Evolutionary conservation across 2,113 vertebrate genomes (phyloP).

Genomic region (Nipponia nippon): DNA sequence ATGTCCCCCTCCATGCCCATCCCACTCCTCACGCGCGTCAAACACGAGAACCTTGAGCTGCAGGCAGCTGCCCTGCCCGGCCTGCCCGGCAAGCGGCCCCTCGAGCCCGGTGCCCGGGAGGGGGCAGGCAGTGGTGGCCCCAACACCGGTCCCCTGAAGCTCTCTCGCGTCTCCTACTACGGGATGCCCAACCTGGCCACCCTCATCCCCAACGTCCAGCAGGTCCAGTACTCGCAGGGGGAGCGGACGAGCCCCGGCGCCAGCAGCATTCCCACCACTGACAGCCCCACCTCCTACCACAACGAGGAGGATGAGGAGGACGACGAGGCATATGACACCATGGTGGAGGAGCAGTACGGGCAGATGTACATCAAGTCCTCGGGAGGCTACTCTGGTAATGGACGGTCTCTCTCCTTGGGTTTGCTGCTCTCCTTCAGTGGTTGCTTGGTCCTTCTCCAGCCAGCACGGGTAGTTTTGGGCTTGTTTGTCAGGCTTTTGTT

Average conservation of each 20-base stretch:
- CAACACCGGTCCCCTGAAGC: conserved; percentile 65
- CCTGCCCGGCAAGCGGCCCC: conserved; percentile 66
- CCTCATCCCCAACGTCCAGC: conserved; percentile 75
- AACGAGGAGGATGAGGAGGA: conserved; percentile 97
- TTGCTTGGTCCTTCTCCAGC: neutral
- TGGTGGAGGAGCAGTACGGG: conserved; percentile 88
- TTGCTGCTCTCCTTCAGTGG: neutral
- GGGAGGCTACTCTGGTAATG: conserved; percentile 85
- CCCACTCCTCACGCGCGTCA: conserved; percentile 84
- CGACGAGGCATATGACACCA: conserved; percentile 91
- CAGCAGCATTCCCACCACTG: conserved; percentile 93
- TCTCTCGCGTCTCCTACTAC: conserved; percentile 83
- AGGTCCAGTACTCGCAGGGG: conserved; percentile 74
- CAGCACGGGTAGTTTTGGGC: fast-evolving
- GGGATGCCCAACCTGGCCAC: conserved; percentile 76
- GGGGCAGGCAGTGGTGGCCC: conserved; percentile 48
- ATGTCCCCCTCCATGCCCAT: conserved; percentile 84
- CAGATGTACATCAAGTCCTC: conserved; percentile 88
- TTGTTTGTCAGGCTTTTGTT: neutral
- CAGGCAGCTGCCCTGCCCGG: conserved; percentile 63
- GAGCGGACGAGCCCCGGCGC: conserved; percentile 88
- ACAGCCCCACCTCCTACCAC: conserved; percentile 97
- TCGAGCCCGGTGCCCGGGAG: conserved; percentile 64
- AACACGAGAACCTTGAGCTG: conserved; percentile 85
- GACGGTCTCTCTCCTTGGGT: neutral